phyloP scores from a whole-genome alignment of 2,113 vertebrate genomes.

The Tetraodon nigroviridis region DNA sequence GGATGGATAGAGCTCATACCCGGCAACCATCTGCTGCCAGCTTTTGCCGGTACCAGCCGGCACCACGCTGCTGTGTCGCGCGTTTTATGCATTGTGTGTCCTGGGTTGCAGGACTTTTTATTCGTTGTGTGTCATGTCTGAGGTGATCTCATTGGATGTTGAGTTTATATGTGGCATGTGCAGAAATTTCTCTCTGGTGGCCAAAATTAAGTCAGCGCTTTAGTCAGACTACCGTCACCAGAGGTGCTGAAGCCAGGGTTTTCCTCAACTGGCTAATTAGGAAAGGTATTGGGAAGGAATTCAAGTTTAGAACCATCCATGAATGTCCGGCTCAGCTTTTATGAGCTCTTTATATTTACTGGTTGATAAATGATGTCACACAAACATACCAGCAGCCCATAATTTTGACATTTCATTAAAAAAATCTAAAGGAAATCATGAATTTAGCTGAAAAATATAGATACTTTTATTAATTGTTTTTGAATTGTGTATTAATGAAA shows the following conservation, averaged over 20 bases:
- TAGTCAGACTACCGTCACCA: conserved; percentile 17
- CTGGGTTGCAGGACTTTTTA: too few relatives aligned
- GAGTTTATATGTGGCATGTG: conserved; percentile 22
- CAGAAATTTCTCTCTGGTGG: conserved; percentile 13
- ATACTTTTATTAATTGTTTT: neutral
- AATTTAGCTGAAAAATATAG: neutral
- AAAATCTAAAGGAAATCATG: too few relatives aligned
- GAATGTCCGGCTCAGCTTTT: neutral
- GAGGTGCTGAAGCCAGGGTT: conserved; percentile 28
- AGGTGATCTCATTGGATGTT: conserved; percentile 19
- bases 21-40: conserved; percentile 16
- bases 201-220: conserved; percentile 34
- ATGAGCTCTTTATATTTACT: neutral
- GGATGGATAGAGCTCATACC: conserved; percentile 27
- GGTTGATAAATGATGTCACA: neutral
- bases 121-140: conserved; percentile 14
- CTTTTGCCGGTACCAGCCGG: conserved; percentile 15
- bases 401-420: neutral
- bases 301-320: conserved; percentile 6
- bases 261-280: conserved; percentile 14
- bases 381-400: neutral
- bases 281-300: conserved; percentile 30
- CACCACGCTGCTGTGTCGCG: neutral
- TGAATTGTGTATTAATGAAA: neutral
- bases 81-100: conserved; percentile 7